A percentile compares a stretch with the other conserved stretches of the same genome.
phyloP scores from a whole-genome alignment of 2,888 invertebrate genomes.

The Drosophila kuntzei region DNA sequence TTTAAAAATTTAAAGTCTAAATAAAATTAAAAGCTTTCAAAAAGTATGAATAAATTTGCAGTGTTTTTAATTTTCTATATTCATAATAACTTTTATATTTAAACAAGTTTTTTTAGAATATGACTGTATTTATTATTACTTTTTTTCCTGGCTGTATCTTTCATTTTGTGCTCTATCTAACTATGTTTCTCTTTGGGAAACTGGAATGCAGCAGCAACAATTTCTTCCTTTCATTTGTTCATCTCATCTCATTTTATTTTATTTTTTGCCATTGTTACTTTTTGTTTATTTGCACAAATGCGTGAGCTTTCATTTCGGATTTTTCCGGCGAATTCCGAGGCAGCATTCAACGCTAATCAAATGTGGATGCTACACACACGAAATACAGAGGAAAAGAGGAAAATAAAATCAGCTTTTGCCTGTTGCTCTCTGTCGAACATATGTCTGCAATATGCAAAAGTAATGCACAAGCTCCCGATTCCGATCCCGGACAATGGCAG shows the following conservation, averaged over 20 bases:
- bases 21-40: no score
- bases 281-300: conserved; percentile 79
- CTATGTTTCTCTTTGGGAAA: conserved; percentile 10
- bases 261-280: conserved; percentile 21
- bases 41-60: no score
- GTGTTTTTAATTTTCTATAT: no score
- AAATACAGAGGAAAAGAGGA: conserved; percentile 1
- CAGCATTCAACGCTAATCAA: conserved; percentile 51
- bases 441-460: conserved; percentile 81
- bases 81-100: no score
- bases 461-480: conserved; percentile 73
- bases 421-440: conserved; percentile 69
- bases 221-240: background rate
- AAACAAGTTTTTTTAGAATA: no score
- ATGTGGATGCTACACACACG: conserved; percentile 26
- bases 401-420: conserved; percentile 37
- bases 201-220: conserved; percentile 42
- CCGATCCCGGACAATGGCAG: conserved; percentile 42
- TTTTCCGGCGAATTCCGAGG: conserved; percentile 64
- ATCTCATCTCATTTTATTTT: background rate
- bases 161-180: background rate
- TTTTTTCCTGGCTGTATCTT: no score
- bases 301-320: conserved; percentile 63
- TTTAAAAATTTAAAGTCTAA: no score
- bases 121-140: no score